Evolutionary conservation across 1,140 invertebrate genomes (phyloP).

Genomic region (Pogonomyrmex barbatus): DNA sequence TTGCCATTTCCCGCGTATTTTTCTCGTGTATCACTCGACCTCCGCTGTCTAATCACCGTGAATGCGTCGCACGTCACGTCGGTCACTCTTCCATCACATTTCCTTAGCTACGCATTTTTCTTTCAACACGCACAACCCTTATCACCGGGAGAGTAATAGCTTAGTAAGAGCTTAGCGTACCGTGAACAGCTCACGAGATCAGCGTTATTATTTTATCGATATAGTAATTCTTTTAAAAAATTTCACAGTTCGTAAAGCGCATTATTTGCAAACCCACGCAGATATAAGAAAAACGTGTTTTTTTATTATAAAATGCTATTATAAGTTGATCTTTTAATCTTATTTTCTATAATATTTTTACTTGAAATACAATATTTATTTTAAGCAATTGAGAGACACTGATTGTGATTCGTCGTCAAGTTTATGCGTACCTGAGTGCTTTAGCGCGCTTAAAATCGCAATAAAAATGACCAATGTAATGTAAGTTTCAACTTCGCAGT

Average conservation of each 20-base stretch:
- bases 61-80: slow-evolving; percentile 32
- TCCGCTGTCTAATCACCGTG: slow-evolving; percentile 38
- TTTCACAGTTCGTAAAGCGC: slow-evolving; percentile 17
- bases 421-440: no score
- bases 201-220: slow-evolving; percentile 25
- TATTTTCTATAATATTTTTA: not conserved
- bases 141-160: not conserved
- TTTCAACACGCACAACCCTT: slow-evolving; percentile 55
- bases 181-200: not conserved
- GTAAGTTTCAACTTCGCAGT: no score
- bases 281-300: slow-evolving; percentile 20
- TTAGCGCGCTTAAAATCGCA: no score
- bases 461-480: no score
- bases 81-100: slow-evolving; percentile 1
- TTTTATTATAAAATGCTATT: not conserved
- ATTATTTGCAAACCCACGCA: slow-evolving; percentile 27
- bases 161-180: slow-evolving; percentile 29
- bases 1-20: slow-evolving; percentile 57
- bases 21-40: slow-evolving; percentile 11
- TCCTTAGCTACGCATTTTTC: slow-evolving; percentile 44
- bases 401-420: no score
- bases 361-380: not conserved
- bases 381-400: no score
- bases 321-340: not conserved
- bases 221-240: not conserved